Base-by-base conservation (phyloP, 2,888 invertebrate species). In the Cryptus armator region DNA sequence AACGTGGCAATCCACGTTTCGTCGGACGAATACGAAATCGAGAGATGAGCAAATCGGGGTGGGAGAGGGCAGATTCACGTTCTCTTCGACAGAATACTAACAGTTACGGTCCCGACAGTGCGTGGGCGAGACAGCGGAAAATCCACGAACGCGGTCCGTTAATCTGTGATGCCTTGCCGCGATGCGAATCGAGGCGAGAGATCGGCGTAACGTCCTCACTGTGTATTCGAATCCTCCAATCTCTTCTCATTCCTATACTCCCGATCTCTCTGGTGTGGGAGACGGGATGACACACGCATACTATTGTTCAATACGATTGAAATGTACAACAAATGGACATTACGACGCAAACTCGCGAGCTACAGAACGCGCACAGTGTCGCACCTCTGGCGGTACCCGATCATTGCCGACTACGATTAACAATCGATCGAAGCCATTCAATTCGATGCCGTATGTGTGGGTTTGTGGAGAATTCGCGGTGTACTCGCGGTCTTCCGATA, bases 251-350 rank as follows among this genome's bases (percentile, higher is more conserved):
- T 37, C 43, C 48, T 62, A 43, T 64, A 48, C 64, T 48, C 53
- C 53, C 67, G 46, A 19, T 24, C 68, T 29, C 59, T 62, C 68
- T 44, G 19, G 43, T 2, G 32, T 80, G 53, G 24, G 24, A 24
- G 3, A 24, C 59, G n/a, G 46, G 64, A 44, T 59, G 44, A 14
- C 32, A 29, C 78, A 68, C 80, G 71, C 74, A 64, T 0, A 16
- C 70, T 24, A 43, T 53, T 76, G 66, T 79, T 53, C 75, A 51
- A 81, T 53, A 62, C 56, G 77, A 75, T 67, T 86, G 86, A 84
- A 88, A 85, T 83, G 67, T 86, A 81, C 83, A 85, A 87, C 86
- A 88, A 90, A 88, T 86, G 81, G 76, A 75, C 76, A 85, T 87
- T 88, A 87, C 76, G 83, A 56, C 62, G 70, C 59, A 77, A 78